Evolutionary conservation across 2,113 vertebrate species (phyloP).

Genomic region (Vireo altiloquus): DNA sequence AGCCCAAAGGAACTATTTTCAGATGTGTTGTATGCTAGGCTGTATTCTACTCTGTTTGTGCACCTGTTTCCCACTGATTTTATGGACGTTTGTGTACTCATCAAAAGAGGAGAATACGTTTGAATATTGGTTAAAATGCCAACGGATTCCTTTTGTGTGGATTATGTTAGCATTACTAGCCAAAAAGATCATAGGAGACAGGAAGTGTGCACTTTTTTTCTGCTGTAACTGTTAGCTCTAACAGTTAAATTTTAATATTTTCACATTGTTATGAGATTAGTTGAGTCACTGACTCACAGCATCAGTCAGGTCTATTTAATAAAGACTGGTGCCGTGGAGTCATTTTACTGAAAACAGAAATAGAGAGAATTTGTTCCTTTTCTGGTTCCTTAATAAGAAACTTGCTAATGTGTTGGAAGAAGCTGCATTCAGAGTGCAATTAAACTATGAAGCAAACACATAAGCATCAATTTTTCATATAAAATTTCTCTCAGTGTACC

Average conservation of each 20-base stretch:
- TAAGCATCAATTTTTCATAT: background rate
- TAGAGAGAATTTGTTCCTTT: background rate
- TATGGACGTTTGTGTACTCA: conserved; percentile 5
- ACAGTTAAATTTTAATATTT: background rate
- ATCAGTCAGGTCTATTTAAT: background rate
- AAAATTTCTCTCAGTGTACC: background rate
- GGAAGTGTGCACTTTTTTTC: background rate
- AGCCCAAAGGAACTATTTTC: conserved; percentile 58
- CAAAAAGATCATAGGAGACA: background rate
- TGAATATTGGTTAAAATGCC: background rate
- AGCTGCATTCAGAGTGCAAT: background rate
- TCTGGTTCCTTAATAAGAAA: background rate
- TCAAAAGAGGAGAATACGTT: background rate
- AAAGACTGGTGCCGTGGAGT: background rate
- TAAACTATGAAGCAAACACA: background rate
- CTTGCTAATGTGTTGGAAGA: background rate
- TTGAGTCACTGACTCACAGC: background rate
- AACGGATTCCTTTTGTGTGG: background rate
- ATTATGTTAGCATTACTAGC: background rate
- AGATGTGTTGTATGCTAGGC: background rate
- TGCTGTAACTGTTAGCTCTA: background rate
- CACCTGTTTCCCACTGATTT: background rate
- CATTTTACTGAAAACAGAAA: background rate
- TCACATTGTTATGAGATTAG: background rate
- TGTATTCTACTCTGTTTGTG: background rate